Evolutionary conservation across 2,797 vertebrate genomes (phyloP), one percentile per base, ranked within the genome.

Genomic region (Hypotaenidia philippensis): DNA sequence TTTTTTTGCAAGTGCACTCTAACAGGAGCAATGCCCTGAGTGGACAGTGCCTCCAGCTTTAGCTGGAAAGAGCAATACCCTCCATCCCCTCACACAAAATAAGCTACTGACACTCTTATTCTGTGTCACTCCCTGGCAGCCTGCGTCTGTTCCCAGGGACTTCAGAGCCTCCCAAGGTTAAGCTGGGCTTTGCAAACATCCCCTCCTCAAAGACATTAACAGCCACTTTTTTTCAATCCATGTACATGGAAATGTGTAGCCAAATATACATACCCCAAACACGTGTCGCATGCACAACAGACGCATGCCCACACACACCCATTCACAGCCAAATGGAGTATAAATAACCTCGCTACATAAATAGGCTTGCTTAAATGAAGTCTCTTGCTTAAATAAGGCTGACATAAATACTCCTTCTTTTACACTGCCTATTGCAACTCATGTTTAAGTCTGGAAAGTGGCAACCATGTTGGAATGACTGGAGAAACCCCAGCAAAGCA

Each of bases 351-450:
- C 0, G 0, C 41, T 47, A 6, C 32, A 94, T 75, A 96, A 95
- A 95, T 82, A 93, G 63, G 11, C 53, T 87, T 52, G 64, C n/a
- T 96, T 89, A 92, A 95, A 91, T 50, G 55, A 93, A 95, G 34
- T 17, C 53, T 83, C 88, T 49, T 94, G 55, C 85, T 96, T 90
- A 88, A 96, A 95, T 69, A 84, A 90, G 50, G 59, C 56, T 60
- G 40, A 57, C 60, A 92, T 10, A 81, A 80, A 93, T 47, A 93
- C 16, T 44, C 38, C 56, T 69, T 34, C 56, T 61, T 59, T 71
- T 53, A 41, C 70, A 36, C n/a, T 70, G 79, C 84, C 66, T 83
- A 50, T 61, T 86, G 76, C 49, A 81, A 56, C 56, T 72, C 53
- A 31, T 27, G 20, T 79, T 86, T 83, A 60, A 96, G 72, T 84